Percentiles rank a stretch among this genome's conserved stretches.
Evolutionary conservation across 2,113 vertebrate genomes (phyloP).

Genomic region (Ardeotis arabs): DNA sequence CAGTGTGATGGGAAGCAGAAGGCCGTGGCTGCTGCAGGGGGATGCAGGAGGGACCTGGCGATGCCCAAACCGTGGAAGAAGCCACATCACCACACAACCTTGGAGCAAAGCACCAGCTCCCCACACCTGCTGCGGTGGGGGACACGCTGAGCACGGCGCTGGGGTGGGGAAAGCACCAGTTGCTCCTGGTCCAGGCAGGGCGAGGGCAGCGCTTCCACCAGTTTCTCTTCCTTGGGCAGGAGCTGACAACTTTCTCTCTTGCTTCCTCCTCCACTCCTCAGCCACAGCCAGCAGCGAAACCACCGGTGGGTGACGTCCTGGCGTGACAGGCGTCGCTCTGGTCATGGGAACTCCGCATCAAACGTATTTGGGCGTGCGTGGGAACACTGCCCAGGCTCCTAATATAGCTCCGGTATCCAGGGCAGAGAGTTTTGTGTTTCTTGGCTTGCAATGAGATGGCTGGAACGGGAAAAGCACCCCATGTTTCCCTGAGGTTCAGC

Average conservation of each 20-base stretch:
- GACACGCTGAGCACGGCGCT: fast-evolving
- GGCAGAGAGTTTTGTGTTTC: neutral
- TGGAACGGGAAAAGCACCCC: neutral
- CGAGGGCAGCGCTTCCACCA: neutral
- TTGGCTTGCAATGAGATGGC: neutral
- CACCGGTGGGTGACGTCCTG: neutral
- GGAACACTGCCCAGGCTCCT: neutral
- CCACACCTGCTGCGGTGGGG: fast-evolving
- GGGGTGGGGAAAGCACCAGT: fast-evolving
- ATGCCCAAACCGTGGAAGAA: neutral
- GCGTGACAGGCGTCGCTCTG: fast-evolving
- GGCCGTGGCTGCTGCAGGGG: neutral
- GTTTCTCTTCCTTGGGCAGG: neutral
- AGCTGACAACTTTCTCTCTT: neutral
- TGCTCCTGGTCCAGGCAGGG: neutral
- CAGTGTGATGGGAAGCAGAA: fast-evolving
- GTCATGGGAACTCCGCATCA: neutral
- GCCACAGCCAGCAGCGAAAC: neutral
- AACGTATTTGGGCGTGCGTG: fast-evolving
- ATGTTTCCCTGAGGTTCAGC: neutral
- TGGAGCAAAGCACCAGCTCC: fast-evolving
- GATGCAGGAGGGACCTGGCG: neutral
- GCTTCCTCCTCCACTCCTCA: neutral
- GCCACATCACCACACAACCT: neutral
- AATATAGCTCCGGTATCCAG: neutral